Evolutionary conservation across 2,113 vertebrate genomes (phyloP).

Genomic region (Dicentrarchus labrax): DNA sequence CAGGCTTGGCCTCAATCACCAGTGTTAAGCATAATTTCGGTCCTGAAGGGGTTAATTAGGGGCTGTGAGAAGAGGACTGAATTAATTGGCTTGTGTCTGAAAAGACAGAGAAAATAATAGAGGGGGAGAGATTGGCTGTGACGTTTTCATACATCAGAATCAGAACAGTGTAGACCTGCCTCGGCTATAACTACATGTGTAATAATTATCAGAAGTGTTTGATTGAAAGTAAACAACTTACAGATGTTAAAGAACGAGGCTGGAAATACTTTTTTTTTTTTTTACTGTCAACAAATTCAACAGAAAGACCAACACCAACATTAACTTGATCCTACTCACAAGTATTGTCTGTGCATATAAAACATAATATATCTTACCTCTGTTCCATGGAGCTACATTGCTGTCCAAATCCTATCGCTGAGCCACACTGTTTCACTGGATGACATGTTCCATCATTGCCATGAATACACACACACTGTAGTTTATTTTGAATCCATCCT

Average conservation of each 20-base stretch:
- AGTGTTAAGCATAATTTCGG: constrained; percentile 79
- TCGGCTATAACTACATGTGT: constrained; percentile 50
- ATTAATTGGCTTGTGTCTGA: constrained; percentile 81
- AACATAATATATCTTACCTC: background rate
- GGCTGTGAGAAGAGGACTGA: constrained; percentile 73
- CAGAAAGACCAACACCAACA: background rate
- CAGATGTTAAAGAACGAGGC: constrained; percentile 10
- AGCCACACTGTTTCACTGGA: background rate
- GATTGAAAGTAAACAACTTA: constrained; percentile 1
- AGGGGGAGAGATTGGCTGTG: constrained; percentile 32
- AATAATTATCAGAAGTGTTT: constrained; percentile 38
- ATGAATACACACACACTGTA: background rate
- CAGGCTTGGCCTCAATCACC: constrained; percentile 82
- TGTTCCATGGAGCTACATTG: background rate
- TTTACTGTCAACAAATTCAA: background rate
- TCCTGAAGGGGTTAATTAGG: constrained; percentile 85
- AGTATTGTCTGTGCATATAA: background rate
- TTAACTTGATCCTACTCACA: too few species aligned
- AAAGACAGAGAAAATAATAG: constrained; percentile 63
- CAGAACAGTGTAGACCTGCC: constrained; percentile 73
- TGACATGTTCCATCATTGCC: background rate
- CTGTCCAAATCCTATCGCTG: background rate
- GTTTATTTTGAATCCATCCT: background rate
- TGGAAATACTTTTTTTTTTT: background rate
- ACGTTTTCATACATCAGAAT: constrained; percentile 67